A percentile compares a stretch with the other conserved stretches of the same genome.
Conservation (phyloP, 2,797 vertebrate species). For the Ceyx erithaca region DNA sequence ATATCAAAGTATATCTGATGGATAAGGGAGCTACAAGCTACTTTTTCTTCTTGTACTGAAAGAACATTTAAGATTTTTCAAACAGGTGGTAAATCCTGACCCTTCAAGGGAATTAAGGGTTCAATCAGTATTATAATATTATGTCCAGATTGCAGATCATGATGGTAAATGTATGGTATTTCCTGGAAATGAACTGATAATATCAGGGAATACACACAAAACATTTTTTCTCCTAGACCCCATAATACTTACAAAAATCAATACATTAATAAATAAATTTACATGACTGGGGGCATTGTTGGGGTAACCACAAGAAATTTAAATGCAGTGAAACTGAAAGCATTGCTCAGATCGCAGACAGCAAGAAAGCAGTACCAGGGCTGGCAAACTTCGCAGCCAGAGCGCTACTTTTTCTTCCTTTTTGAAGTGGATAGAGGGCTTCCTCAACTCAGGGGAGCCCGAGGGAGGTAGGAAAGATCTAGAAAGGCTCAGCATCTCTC, state of each 20-base stretch:
- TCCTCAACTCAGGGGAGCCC: too few species aligned
- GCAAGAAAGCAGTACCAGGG: too few species aligned
- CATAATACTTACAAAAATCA: not conserved
- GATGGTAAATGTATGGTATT: not conserved
- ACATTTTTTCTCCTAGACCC: not conserved
- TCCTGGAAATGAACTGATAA: not conserved
- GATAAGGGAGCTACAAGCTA: not conserved
- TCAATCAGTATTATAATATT: not conserved
- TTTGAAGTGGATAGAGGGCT: too few species aligned
- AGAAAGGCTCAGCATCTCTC: too few species aligned
- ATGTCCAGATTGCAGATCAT: not conserved
- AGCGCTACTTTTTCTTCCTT: too few species aligned
- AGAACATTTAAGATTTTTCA: not conserved
- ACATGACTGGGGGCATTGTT: too few species aligned
- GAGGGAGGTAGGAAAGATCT: too few species aligned
- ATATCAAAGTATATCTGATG: not conserved
- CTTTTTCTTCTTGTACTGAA: not conserved
- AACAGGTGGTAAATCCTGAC: not conserved
- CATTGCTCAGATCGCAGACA: too few species aligned
- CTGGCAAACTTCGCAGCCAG: too few species aligned
- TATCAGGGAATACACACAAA: not conserved
- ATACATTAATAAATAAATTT: not conserved
- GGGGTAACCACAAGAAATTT: too few species aligned
- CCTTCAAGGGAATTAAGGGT: not conserved
- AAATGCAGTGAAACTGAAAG: too few species aligned